A percentile compares a stretch with the other conserved stretches of the same genome.
Conservation (phyloP, 2,888 invertebrate genomes). For the Loripinus fragilis region DNA sequence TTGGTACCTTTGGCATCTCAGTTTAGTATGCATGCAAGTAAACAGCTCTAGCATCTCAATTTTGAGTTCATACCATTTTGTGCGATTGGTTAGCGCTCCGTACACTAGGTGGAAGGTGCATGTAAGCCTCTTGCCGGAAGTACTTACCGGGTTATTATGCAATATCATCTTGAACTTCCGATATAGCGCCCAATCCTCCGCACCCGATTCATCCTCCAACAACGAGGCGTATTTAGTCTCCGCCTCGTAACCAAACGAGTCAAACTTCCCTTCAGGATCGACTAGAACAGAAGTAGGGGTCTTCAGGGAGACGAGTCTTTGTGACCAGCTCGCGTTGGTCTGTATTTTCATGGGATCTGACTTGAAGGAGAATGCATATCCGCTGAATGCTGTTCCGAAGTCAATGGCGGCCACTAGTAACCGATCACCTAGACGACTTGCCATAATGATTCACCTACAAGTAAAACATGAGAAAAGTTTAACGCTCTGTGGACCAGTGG, state of each 20-base stretch:
- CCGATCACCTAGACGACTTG: background rate
- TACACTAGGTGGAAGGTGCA: no score
- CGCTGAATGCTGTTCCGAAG: constrained; percentile 4
- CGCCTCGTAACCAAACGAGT: constrained; percentile 33
- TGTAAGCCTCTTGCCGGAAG: no score
- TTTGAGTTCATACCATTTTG: no score
- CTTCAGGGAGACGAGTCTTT: constrained; percentile 34
- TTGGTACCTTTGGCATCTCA: no score
- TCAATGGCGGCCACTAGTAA: background rate
- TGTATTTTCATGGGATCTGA: constrained; percentile 12
- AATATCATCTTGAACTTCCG: constrained; percentile 37
- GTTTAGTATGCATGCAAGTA: no score
- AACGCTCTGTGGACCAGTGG: no score
- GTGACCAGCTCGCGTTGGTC: constrained; percentile 24
- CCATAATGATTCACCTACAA: no score
- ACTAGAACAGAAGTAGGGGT: constrained; percentile 33
- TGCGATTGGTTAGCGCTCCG: no score
- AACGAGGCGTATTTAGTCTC: constrained; percentile 27
- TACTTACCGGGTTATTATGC: constrained; percentile 23
- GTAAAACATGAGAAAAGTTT: no score
- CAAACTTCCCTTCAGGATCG: constrained; percentile 27
- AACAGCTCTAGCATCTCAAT: no score
- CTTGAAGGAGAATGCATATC: constrained; percentile 13
- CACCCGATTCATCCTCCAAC: constrained; percentile 17
- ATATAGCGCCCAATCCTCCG: constrained; percentile 33